Conservation (phyloP, 2,797 vertebrate genomes). For the Lithobates sylvaticus region DNA sequence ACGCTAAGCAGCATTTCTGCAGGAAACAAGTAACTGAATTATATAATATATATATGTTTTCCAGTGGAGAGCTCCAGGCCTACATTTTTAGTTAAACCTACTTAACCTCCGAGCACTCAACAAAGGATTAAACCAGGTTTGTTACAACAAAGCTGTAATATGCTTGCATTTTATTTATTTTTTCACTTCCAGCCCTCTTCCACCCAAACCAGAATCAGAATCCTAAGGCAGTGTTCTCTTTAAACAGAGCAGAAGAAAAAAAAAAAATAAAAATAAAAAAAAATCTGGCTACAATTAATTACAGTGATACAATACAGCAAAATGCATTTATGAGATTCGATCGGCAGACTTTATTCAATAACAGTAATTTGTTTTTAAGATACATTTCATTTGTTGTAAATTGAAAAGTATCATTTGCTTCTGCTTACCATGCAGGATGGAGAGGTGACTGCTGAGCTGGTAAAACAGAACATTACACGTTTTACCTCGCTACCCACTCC, state of each 20-base stretch:
- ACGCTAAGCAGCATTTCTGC: no score
- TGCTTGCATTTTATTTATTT: no score
- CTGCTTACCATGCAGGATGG: slow-evolving; percentile 1
- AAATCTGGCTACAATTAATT: not conserved
- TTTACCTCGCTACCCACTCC: slow-evolving; percentile 1
- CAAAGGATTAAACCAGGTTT: no score
- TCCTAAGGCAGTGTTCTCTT: no score
- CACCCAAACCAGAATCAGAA: no score
- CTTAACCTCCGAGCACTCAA: no score
- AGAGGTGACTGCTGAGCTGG: not conserved
- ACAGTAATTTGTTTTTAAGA: slow-evolving; percentile 26
- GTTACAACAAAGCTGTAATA: no score
- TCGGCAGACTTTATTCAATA: slow-evolving; percentile 17
- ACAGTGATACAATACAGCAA: slow-evolving; percentile 9
- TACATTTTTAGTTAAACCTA: no score
- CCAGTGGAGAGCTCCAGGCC: no score
- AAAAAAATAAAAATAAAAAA: not conserved
- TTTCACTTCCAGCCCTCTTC: no score
- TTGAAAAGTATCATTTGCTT: slow-evolving; percentile 19
- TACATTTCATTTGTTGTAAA: slow-evolving; percentile 25
- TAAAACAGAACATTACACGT: slow-evolving; percentile 16
- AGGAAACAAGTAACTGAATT: no score
- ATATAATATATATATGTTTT: no score
- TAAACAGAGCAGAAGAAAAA: not conserved
- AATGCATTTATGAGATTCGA: slow-evolving; percentile 5